Base-by-base conservation (phyloP, 1,140 invertebrate genomes). In the Caerostris extrusa region DNA sequence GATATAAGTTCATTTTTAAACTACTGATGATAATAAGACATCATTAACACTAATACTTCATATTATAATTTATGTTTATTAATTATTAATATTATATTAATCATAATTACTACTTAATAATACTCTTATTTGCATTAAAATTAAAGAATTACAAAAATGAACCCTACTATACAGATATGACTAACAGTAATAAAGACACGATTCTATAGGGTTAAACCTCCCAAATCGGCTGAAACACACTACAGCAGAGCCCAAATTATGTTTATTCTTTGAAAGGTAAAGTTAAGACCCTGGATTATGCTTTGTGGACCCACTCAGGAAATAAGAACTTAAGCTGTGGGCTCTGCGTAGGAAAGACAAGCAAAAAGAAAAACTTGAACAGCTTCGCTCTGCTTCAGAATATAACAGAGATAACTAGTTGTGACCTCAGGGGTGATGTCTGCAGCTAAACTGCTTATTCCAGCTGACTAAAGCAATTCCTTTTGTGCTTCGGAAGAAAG, bases 371-470 rank as follows among this genome's bases (percentile, higher is more conserved):
- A n/a, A 14, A 14, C 17, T 53, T 19, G 64, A 55, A 90, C 89
- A 61, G 57, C 58, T 69, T 55, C 87, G 10, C 34, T 67, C 60
- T 89, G 56, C 64, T 69, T 89, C 50, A 69, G 87, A 50, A 89
- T 69, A 89, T 67, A 67, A 7, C 10, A 89, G 53, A 89, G 89
- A 90, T 90, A 90, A 90, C 89, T 90, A 90, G 89, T 90, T 77
- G 69, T 60, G 89, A 90, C 89, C 89, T 81, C 67, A 34, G 56
- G 88, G 89, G 67, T 90, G 88, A 64, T 89, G 86, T 89, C 86
- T 89, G 55, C n/a, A 81, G 69, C 89, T 90, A 90, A 90, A 90
- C 89, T 90, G 56, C 89, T 89, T 89, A 89, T 69, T 89, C 87
- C 87, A 69, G 87, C 87, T 89, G 87, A 89, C 87, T 89, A 55